Evolutionary conservation across 2,797 vertebrate species (phyloP).

Genomic region (Mormyrops boulengeri): DNA sequence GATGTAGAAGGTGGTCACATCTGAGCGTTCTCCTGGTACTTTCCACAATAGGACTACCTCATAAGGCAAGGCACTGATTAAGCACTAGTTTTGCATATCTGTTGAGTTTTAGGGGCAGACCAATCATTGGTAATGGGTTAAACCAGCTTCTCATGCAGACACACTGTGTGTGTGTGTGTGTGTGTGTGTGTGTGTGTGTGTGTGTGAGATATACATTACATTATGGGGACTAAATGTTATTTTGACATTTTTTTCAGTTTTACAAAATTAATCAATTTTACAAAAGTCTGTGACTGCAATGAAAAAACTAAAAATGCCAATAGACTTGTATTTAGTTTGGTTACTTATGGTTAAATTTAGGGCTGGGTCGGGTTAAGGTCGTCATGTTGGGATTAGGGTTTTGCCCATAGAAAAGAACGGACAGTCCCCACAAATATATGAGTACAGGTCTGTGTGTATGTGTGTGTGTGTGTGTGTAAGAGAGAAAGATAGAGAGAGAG

Average conservation of each 20-base stretch:
- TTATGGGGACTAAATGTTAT: background rate
- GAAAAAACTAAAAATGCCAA: background rate
- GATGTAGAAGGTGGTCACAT: slow-evolving; percentile 30
- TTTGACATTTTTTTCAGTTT: background rate
- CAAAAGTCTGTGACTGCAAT: background rate
- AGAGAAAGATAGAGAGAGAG: background rate
- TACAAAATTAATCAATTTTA: background rate
- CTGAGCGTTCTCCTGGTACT: slow-evolving; percentile 14
- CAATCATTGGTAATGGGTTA: slow-evolving; percentile 17
- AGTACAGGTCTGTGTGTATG: background rate
- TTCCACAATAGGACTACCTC: slow-evolving; percentile 37
- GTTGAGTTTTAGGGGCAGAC: slow-evolving; percentile 22
- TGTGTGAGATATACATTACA: background rate
- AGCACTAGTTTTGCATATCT: slow-evolving; percentile 29
- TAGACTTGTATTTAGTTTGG: too few species aligned
- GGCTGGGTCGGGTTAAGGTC: background rate
- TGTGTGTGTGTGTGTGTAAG: background rate
- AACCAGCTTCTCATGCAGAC: slow-evolving; percentile 21
- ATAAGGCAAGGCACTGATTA: slow-evolving; percentile 20
- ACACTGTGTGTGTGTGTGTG: background rate
- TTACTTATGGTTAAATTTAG: background rate
- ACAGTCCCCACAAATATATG: background rate
- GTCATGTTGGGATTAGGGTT: background rate
- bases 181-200: background rate
- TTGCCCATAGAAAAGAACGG: background rate